Base-by-base conservation (phyloP, 2,888 invertebrate genomes). In the Drosophila rellima region DNA sequence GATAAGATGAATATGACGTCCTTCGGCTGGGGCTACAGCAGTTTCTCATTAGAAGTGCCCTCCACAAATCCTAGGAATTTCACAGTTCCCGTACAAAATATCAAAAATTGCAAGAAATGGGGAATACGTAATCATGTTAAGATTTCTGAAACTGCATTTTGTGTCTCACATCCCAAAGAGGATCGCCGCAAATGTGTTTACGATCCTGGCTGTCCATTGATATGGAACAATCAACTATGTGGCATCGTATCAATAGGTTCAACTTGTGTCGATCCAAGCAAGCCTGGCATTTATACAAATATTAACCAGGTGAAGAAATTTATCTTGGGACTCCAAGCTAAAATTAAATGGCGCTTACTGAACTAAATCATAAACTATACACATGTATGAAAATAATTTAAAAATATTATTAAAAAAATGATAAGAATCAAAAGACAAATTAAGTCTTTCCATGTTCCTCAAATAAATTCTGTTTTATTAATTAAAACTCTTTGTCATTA, bases 121-220 rank as follows among this genome's bases (percentile, higher is more conserved):
- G 2, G n/a, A 7, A 17, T 11, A 4, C n/a, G 18, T 13, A 18
- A 8, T 11, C 18, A 11, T 5, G n/a, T 17, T 7, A 10, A 13
- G 1, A 33, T 59, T 4, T 40, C 63, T 4, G 31, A 40, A 10
- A 56, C 47, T 1, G 47, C 40, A 1, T n/a, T 68, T 3, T 74
- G 74, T 45, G 64, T 57, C 0, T 35, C 20, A 7, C 74, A 50
- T 17, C 52, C 56, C 6, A 20, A 1, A 1, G 18, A 56, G 2
- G 51, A 54, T 37, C 52, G 39, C 0, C 47, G 11, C 0, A 2
- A 54, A 1, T 74, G 74, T 20, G 40, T 68, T 8, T 74, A 74
- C 10, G 74, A 74, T 42, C 60, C 62, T 6, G 74, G 74, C 4
- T 50, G 74, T 45, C 74, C 74, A 0, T 8, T 74, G 44, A 17